Evolutionary conservation across 2,888 invertebrate genomes (phyloP).

Genomic region (Uropetala carovei): DNA sequence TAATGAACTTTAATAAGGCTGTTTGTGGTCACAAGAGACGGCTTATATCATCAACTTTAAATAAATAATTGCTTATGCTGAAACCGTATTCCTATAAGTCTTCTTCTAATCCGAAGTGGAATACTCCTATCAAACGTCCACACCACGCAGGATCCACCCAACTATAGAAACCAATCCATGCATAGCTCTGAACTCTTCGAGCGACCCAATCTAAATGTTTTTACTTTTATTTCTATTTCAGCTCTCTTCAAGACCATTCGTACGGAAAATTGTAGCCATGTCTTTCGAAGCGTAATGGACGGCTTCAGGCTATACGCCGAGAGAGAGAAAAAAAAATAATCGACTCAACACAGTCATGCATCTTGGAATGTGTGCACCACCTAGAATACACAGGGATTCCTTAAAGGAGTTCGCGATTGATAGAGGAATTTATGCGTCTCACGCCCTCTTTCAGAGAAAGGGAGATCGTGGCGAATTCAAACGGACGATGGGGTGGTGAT

Average conservation of each 20-base stretch:
- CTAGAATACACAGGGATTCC: background rate
- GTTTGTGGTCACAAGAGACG: too few species aligned
- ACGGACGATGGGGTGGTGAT: background rate
- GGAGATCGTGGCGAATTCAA: background rate
- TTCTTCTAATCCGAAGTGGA: background rate
- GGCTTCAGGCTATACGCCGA: background rate
- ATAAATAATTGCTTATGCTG: background rate
- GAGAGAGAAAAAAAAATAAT: background rate
- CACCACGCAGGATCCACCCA: background rate
- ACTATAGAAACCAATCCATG: background rate
- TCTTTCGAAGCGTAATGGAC: background rate
- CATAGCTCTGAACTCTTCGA: background rate
- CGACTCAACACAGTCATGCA: background rate
- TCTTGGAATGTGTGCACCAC: background rate
- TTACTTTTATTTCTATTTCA: background rate
- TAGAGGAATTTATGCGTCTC: conserved; percentile 31
- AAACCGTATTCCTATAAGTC: background rate
- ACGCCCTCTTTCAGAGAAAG: background rate
- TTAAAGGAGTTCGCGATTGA: background rate
- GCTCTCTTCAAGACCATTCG: background rate
- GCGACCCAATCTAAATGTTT: background rate
- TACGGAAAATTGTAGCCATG: background rate
- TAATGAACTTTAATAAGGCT: too few species aligned
- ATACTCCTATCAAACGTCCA: background rate
- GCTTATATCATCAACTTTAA: too few species aligned